Evolutionary conservation across 2,888 invertebrate species (phyloP).

Genomic region (Catocala sponsa): DNA sequence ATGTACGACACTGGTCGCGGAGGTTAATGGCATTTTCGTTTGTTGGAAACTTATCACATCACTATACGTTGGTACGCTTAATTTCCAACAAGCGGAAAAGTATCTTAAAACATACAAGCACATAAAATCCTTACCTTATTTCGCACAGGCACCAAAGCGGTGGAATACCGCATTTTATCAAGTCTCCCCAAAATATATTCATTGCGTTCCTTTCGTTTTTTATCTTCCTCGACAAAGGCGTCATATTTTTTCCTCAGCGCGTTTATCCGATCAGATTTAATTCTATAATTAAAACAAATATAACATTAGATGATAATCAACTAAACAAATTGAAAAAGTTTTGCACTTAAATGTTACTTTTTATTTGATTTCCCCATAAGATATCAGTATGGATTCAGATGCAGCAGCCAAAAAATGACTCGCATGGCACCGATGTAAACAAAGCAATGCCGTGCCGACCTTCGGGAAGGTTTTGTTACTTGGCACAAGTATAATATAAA

Average conservation of each 20-base stretch:
- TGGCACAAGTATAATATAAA: slow-evolving; percentile 54
- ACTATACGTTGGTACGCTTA: too few species aligned
- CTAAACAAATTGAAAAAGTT: too few species aligned
- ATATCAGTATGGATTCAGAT: slow-evolving; percentile 24
- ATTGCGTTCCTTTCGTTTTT: slow-evolving; percentile 80
- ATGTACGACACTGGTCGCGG: too few species aligned
- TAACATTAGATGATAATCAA: slow-evolving; percentile 3
- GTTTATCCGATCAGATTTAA: slow-evolving; percentile 76
- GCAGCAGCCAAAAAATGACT: slow-evolving; percentile 27
- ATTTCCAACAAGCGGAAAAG: too few species aligned
- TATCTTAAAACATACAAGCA: neutral
- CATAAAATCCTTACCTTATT: slow-evolving; percentile 53
- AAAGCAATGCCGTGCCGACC: slow-evolving; percentile 78
- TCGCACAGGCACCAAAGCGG: slow-evolving; percentile 61
- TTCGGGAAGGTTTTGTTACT: slow-evolving; percentile 72
- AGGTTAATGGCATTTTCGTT: too few species aligned
- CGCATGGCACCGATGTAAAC: slow-evolving; percentile 70
- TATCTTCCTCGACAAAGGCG: slow-evolving; percentile 80
- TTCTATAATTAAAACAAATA: slow-evolving; percentile 56
- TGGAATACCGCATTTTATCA: slow-evolving; percentile 76
- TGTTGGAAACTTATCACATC: too few species aligned
- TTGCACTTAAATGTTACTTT: slow-evolving; percentile 60
- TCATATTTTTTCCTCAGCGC: slow-evolving; percentile 79
- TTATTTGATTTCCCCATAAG: slow-evolving; percentile 77
- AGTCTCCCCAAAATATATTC: slow-evolving; percentile 78